Base-by-base conservation (phyloP, 2,797 vertebrate species). In the Labroides dimidiatus region DNA sequence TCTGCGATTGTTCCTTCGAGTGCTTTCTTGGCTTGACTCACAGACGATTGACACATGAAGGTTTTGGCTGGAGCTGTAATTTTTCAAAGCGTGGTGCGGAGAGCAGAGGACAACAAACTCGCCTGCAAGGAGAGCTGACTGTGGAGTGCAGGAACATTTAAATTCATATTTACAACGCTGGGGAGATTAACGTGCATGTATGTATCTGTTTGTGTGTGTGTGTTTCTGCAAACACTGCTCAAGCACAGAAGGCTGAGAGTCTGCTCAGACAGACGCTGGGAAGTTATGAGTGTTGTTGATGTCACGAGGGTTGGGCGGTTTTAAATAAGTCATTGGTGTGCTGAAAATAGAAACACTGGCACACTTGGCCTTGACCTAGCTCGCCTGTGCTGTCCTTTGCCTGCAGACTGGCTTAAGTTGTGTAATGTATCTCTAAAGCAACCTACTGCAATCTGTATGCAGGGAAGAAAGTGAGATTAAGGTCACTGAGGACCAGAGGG, bases 301-400 rank as follows among this genome's bases (percentile, higher is more conserved):
- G 85, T 90, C 79, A 89, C 56, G 9, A 44, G 67, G 71, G 53
- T 55, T 67, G 77, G 81, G 64, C 48, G 81, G 21, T 89, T 94
- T 48, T 93, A 87, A 93, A 93, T 92, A 93, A 94, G 82, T 93
- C 85, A 93, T 91, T 68, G 20, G 5, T 66, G 65, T 36, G 63
- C 86, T 73, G 2, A 75, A 87, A 93, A 93, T 93, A 92, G 93
- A 85, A 80, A 64, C 61, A 39, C 58, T 73, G 44, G 75, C 83
- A 82, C 63, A 81, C 81, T 84, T 80, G 81, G 77, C 77, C 70
- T 60, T 81, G 77, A 90, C 79, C 85, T 69, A 70, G 52, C 39
- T 13, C 5, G 73, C 54, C 60, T 49, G 52, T 50, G 24, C 33
- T 61, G 66, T 77, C 64, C 50, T 75, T 52, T 37, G 51, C 72